Evolutionary conservation across 92 coral and sea anemone genomes (phyloP).

Genomic region (Zoanthus solanderi): DNA sequence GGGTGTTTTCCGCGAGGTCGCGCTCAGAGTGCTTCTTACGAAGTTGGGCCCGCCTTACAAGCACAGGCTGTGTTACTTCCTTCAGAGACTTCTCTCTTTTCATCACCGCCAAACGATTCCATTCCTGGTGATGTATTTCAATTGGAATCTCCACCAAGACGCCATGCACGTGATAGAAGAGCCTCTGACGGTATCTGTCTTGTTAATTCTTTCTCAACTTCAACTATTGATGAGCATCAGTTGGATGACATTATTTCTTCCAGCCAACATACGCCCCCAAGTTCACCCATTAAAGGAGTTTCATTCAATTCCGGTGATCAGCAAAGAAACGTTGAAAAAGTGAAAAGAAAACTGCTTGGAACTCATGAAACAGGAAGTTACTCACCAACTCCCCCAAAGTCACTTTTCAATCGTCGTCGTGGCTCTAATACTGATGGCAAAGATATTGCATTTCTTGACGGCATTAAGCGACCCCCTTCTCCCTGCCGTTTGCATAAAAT

Average conservation of each 20-base stretch:
- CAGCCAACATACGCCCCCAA: conserved; percentile 56
- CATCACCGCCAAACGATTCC: conserved; percentile 67
- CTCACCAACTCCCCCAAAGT: conserved; percentile 36
- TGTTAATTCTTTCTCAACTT: not conserved
- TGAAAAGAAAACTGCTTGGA: conserved; percentile 56
- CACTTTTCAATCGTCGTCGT: conserved; percentile 30
- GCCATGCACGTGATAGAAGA: conserved; percentile 70
- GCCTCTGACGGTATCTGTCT: conserved; percentile 57
- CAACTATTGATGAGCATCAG: not conserved
- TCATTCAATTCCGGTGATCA: conserved; percentile 33
- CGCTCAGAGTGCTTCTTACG: conserved; percentile 86
- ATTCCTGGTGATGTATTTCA: conserved; percentile 62
- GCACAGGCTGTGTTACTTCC: not conserved
- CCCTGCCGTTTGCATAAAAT: conserved; percentile 79
- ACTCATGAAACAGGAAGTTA: conserved; percentile 46
- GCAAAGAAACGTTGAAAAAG: conserved; percentile 52
- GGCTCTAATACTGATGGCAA: conserved; percentile 27
- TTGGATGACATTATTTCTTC: conserved; percentile 8
- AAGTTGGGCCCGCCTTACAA: conserved; percentile 51
- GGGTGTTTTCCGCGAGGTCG: conserved; percentile 75
- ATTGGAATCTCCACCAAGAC: conserved; percentile 83
- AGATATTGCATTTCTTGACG: conserved; percentile 46
- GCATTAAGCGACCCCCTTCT: conserved; percentile 73
- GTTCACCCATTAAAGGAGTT: conserved; percentile 51
- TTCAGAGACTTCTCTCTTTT: conserved; percentile 48